These are phyloP conservation scores for Archips crataeganus DNA, from an alignment of 2,888 invertebrate genomes.

Conservation along the genomic window DNA sequence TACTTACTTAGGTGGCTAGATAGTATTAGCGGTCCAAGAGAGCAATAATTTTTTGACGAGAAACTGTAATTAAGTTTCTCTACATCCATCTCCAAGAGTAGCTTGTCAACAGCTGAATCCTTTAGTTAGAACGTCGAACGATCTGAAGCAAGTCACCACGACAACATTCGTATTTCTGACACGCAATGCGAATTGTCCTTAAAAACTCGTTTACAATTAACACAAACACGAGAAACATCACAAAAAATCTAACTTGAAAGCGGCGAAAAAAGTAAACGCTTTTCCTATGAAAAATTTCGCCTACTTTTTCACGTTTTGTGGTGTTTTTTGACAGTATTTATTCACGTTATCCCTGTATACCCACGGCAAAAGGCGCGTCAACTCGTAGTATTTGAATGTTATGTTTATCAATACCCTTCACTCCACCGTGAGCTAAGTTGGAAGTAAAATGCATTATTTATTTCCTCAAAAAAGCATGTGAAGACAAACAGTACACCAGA, in stretches of 20 bases:
- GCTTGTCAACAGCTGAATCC: no score
- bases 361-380: background rate
- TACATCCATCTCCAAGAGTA: no score
- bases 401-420: constrained; percentile 3
- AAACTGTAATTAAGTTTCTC: no score
- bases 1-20: no score
- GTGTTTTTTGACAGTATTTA: background rate
- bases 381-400: constrained; percentile 3
- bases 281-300: background rate
- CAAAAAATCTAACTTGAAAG: background rate
- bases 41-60: no score
- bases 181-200: no score
- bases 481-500: background rate
- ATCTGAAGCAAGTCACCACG: no score
- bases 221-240: background rate
- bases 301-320: background rate
- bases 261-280: background rate
- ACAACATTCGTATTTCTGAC: no score
- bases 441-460: constrained; percentile 2
- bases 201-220: background rate
- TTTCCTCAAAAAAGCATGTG: background rate
- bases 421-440: background rate
- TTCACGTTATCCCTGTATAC: constrained; percentile 3
- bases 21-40: no score
- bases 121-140: no score